Conservation (phyloP, 2,113 vertebrate species). For the Acinonyx jubatus region DNA sequence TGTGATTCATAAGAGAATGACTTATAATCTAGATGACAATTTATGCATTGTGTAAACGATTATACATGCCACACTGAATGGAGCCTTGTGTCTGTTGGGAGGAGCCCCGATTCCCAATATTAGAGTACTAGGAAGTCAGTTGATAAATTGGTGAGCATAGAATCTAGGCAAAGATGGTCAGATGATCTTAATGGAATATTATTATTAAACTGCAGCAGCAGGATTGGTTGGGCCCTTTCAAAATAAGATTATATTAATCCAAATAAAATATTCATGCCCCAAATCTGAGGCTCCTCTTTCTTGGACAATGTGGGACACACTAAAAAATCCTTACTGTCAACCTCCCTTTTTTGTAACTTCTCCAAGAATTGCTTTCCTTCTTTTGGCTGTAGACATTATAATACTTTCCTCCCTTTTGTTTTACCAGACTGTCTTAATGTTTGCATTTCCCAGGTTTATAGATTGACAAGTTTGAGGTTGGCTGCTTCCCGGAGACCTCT, state of each 20-base stretch:
- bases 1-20: slow-evolving; percentile 11
- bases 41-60: background rate
- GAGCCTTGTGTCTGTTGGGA: background rate
- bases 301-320: background rate
- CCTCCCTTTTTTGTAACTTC: background rate
- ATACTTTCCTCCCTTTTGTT: background rate
- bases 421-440: slow-evolving; percentile 34
- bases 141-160: background rate
- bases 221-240: background rate
- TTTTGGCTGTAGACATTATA: background rate
- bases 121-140: background rate
- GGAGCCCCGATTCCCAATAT: background rate
- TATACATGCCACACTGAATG: background rate
- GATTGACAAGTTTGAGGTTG: slow-evolving; percentile 20
- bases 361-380: slow-evolving; percentile 38
- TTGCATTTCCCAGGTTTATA: slow-evolving; percentile 72
- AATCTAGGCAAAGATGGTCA: background rate
- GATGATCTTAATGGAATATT: slow-evolving; percentile 38
- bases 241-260: slow-evolving; percentile 32
- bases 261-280: slow-evolving; percentile 20
- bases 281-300: background rate
- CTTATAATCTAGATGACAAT: background rate
- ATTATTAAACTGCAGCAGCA: background rate
- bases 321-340: background rate
- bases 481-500: slow-evolving; percentile 52